Evolutionary conservation across 2,113 vertebrate species (phyloP).

Genomic region (Notechis scutatus): DNA sequence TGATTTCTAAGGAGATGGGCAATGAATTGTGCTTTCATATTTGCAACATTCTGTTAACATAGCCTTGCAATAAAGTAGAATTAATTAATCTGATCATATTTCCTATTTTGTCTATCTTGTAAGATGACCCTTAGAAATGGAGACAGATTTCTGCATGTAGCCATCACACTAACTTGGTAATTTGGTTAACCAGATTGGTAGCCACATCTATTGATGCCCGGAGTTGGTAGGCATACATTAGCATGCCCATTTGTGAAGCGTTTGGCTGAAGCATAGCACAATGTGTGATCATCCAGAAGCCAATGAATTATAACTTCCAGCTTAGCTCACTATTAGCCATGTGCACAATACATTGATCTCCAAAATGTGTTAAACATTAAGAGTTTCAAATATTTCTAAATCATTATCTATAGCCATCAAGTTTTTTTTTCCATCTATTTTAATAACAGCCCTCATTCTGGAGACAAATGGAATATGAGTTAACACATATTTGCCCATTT

Average conservation of each 20-base stretch:
- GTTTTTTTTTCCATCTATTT: not conserved
- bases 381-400: not conserved
- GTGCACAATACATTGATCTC: not conserved
- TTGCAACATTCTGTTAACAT: not conserved
- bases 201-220: not conserved
- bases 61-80: not conserved
- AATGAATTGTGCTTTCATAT: not conserved
- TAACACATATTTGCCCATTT: constrained; percentile 15
- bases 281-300: not conserved
- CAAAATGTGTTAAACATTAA: not conserved
- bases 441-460: not conserved
- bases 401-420: not conserved
- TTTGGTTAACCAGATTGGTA: not conserved
- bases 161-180: not conserved
- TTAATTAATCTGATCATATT: not conserved
- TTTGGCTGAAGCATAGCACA: not conserved
- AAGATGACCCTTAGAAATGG: not conserved
- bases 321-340: not conserved
- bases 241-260: not conserved
- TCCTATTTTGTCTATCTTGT: not conserved
- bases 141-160: not conserved
- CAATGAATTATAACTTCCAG: not conserved
- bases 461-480: constrained; percentile 14
- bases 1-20: not conserved
- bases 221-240: not conserved